Conservation (phyloP, 1,140 invertebrate species). For the Drosophila bifasciata region DNA sequence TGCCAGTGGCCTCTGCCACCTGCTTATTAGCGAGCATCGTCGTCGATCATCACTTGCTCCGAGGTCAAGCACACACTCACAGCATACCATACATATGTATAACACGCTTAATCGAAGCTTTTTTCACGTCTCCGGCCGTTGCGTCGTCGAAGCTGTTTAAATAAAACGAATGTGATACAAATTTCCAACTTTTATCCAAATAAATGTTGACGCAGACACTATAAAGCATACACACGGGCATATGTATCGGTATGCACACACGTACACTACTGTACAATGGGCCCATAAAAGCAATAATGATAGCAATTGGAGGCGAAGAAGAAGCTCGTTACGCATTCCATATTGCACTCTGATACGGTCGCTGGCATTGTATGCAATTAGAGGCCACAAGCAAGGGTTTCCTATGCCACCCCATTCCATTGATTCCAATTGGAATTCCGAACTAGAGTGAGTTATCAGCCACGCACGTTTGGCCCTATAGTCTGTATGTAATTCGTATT, state of each 20-base stretch:
- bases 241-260: conserved; percentile 8
- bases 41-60: conserved; percentile 12
- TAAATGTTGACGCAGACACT: conserved; percentile 48
- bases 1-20: conserved; percentile 10
- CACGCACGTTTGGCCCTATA: conserved; percentile 26
- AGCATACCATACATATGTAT: too few relatives aligned
- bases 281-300: neutral
- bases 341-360: conserved; percentile 14
- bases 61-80: conserved; percentile 33
- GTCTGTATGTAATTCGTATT: conserved; percentile 15
- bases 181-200: conserved; percentile 34
- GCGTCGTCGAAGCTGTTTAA: conserved; percentile 38
- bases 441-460: conserved; percentile 5
- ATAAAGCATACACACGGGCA: conserved; percentile 18
- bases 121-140: conserved; percentile 4
- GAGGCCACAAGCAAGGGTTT: neutral
- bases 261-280: neutral
- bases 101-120: conserved; percentile 5
- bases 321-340: conserved; percentile 2
- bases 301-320: neutral
- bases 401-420: too few relatives aligned
- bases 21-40: conserved; percentile 3
- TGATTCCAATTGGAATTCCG: neutral
- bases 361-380: conserved; percentile 2
- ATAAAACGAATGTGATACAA: conserved; percentile 41